Percentiles rank a stretch among this genome's conserved stretches.
Conservation (phyloP, 2,797 vertebrate genomes). For the Sebastes hopkinsi region DNA sequence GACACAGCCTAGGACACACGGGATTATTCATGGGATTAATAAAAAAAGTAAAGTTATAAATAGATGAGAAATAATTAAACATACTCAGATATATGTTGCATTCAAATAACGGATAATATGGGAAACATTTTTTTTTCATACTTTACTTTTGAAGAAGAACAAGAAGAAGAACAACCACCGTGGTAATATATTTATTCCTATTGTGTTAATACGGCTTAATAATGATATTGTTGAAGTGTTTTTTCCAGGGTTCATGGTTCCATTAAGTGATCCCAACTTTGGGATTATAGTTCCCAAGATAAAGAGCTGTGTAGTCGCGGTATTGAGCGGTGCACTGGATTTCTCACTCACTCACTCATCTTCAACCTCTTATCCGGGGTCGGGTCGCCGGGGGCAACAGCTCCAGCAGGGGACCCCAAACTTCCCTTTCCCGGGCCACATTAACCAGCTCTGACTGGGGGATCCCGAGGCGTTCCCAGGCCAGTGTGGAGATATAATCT, state of each 20-base stretch:
- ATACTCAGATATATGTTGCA: too few relatives aligned
- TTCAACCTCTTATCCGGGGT: too few relatives aligned
- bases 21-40: background rate
- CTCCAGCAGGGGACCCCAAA: too few relatives aligned
- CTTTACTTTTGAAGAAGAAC: background rate
- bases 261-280: background rate
- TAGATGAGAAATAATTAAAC: too few relatives aligned
- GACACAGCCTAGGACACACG: conserved; percentile 83
- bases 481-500: too few relatives aligned
- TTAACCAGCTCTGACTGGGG: too few relatives aligned
- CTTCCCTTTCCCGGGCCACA: too few relatives aligned
- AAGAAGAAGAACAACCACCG: rapidly evolving
- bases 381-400: too few relatives aligned
- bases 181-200: background rate
- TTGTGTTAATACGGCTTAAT: background rate
- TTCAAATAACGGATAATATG: too few relatives aligned
- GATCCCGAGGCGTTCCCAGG: too few relatives aligned
- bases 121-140: too few relatives aligned
- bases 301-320: background rate
- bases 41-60: background rate
- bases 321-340: background rate
- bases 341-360: too few relatives aligned
- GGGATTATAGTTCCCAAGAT: background rate
- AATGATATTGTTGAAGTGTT: background rate
- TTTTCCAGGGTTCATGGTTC: background rate